Evolutionary conservation across 2,888 invertebrate genomes (phyloP).

Genomic region (Hirtodrosophila confusa): DNA sequence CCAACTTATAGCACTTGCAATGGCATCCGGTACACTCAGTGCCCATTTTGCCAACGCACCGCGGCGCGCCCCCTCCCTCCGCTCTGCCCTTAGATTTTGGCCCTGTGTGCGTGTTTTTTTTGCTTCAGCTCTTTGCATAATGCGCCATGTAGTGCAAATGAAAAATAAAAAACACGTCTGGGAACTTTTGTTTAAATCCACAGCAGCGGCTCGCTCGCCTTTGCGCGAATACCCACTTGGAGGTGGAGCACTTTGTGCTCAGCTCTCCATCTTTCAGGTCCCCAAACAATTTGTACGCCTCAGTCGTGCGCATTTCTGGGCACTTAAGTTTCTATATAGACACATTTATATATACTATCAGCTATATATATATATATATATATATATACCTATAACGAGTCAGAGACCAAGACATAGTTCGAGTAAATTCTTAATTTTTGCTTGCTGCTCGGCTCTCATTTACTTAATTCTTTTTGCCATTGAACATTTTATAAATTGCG

Average conservation of each 20-base stretch:
- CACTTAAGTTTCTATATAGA: constrained; percentile 74
- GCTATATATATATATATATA: constrained; percentile 46
- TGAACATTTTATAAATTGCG: constrained; percentile 74
- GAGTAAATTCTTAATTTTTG: constrained; percentile 61
- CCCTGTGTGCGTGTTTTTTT: not conserved
- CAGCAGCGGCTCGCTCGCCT: constrained; percentile 28
- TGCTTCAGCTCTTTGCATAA: constrained; percentile 56
- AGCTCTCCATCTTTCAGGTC: constrained; percentile 48
- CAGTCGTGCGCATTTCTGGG: constrained; percentile 76
- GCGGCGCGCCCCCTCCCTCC: constrained; percentile 2
- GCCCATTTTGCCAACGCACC: constrained; percentile 16
- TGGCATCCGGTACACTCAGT: constrained; percentile 57
- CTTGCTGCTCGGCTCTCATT: constrained; percentile 47
- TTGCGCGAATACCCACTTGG: constrained; percentile 31
- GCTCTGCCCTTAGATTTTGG: constrained; percentile 22
- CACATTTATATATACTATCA: constrained; percentile 12
- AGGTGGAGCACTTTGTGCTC: constrained; percentile 30
- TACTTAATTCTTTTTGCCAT: constrained; percentile 52
- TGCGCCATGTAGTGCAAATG: constrained; percentile 63
- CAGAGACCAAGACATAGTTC: constrained; percentile 26
- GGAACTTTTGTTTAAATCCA: constrained; percentile 73
- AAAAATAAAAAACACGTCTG: constrained; percentile 60
- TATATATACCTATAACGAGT: constrained; percentile 27
- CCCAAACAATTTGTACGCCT: constrained; percentile 75
- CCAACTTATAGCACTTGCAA: constrained; percentile 61